Percentiles rank a stretch among this genome's conserved stretches.
Conservation (phyloP, 2,113 vertebrate species). For the Muntiacus reevesi region DNA sequence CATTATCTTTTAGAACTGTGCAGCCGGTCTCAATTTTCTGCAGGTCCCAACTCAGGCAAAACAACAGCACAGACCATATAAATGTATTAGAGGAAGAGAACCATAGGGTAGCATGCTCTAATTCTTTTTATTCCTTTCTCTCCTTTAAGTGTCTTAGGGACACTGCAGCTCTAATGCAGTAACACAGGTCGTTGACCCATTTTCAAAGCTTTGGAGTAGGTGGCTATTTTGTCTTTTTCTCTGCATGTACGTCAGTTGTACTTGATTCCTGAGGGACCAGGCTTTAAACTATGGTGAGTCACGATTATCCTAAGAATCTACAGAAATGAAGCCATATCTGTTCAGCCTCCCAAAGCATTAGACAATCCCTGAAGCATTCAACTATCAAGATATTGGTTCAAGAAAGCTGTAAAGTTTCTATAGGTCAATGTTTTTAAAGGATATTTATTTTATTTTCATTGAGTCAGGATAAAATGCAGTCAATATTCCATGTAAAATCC, state of each 20-base stretch:
- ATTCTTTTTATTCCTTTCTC: conserved; percentile 72
- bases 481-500: neutral
- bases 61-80: conserved; percentile 68
- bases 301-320: neutral
- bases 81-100: conserved; percentile 70
- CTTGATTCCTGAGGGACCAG: neutral
- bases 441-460: neutral
- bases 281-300: neutral
- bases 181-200: conserved; percentile 31
- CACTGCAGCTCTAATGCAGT: conserved; percentile 39
- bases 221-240: neutral
- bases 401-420: neutral
- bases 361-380: neutral
- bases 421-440: neutral
- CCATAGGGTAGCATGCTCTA: conserved; percentile 72
- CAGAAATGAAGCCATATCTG: neutral
- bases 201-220: conserved; percentile 53
- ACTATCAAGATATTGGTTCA: neutral
- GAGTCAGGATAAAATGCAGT: neutral
- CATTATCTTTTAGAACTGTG: neutral
- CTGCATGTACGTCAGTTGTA: neutral
- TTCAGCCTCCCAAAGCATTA: neutral
- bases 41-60: conserved; percentile 35
- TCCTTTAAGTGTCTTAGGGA: conserved; percentile 56
- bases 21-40: conserved; percentile 54